A percentile compares a stretch with the other conserved stretches of the same genome.
Conservation (phyloP, 2,797 vertebrate genomes). For the Paguma larvata region DNA sequence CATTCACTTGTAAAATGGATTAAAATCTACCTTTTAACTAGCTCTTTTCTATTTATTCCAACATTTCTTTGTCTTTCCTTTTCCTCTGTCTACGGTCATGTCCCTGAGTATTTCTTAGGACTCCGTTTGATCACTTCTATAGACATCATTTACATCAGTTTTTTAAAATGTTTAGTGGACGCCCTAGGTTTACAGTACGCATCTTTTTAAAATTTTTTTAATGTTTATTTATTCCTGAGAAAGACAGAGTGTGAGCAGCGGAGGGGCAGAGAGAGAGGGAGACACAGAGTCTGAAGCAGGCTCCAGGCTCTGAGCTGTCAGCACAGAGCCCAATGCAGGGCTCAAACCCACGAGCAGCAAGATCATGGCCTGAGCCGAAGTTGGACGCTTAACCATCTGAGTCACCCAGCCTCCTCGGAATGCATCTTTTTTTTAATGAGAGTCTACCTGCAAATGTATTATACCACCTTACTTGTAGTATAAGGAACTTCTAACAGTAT, state of each 20-base stretch:
- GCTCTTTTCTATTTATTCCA: neutral
- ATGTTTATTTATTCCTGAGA: no score
- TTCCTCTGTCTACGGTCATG: neutral
- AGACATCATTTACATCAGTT: neutral
- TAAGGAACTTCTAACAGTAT: neutral
- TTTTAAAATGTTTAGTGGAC: neutral
- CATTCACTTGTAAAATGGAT: neutral
- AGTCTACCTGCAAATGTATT: neutral
- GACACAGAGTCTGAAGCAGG: no score
- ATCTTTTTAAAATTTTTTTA: no score
- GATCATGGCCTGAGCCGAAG: no score
- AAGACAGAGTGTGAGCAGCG: no score
- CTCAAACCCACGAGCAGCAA: no score
- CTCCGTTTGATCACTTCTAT: neutral
- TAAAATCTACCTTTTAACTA: neutral
- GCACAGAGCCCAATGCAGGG: no score
- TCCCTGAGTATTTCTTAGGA: neutral
- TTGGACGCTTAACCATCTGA: no score
- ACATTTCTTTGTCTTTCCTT: neutral
- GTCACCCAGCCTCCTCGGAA: no score
- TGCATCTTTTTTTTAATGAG: neutral
- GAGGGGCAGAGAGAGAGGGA: no score
- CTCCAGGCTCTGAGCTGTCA: no score
- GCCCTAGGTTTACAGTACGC: neutral
- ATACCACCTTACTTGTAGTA: neutral